Base-by-base conservation (phyloP, 2,113 vertebrate genomes). In the Corynorhinus townsendii region DNA sequence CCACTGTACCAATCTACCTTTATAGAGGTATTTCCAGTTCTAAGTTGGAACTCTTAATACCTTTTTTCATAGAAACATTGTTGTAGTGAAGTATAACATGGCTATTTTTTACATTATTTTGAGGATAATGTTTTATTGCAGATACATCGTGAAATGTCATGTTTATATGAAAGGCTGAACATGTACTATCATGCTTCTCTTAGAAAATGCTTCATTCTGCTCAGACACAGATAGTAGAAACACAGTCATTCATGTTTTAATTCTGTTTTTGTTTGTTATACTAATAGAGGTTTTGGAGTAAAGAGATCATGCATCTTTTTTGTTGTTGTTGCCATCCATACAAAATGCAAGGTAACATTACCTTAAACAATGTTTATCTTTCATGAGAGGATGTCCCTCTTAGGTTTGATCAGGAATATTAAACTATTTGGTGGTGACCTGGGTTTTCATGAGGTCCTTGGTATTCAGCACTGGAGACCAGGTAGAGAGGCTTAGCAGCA, bases 201-300 rank as follows among this genome's bases (percentile, higher is more conserved):
- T 85, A 52, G 75, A 86, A 82, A 82, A 68, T 86, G 40, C 43
- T 14, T 91, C 8, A 3, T 33, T 62, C n/a, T 40, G 3, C 64
- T 83, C 38, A 93, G 33, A 66, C 45, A 73, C 52, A 72, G 28
- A 64, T 40, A 40, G 3, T 92, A 56, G 28, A 89, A 89, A 84
- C 26, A 64, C 12, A 43, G 0, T 73, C 43, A 82, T 19, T 87
- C 28, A 49, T 14, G 4, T 64, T 91, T 83, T 80, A 49, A 24
- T 95, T 84, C 24, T 77, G 17, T 89, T 72, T 93, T 59, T 77
- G 52, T 92, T 86, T 68, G 24, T 86, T 87, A 83, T 56, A 40
- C 30, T 77, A 64, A 76, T 71, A 66, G 30, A 90, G 69, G 16
- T 59, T 93, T 80, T 35, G 40, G n/a, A 30, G 16, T 89, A 79